A percentile compares a stretch with the other conserved stretches of the same genome.
Conservation (phyloP, 92 coral and sea anemone genomes). For the Siderastrea radians region DNA sequence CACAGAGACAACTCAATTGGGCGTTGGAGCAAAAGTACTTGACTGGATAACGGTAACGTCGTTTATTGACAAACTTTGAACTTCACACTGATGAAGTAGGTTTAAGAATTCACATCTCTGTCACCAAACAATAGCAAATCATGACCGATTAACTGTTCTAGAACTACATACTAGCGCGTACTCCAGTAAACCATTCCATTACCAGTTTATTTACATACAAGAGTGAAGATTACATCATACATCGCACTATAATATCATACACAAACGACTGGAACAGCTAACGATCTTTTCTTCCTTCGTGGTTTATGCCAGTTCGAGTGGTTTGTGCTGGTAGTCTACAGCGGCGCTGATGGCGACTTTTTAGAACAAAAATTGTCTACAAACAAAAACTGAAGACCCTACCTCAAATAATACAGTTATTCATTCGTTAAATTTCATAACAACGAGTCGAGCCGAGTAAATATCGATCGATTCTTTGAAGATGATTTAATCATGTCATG, state of each 20-base stretch:
- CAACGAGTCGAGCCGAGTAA: slow-evolving; percentile 54
- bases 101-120: slow-evolving; percentile 49
- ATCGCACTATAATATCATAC: slow-evolving; percentile 84
- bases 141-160: slow-evolving; percentile 22
- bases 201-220: slow-evolving; percentile 96
- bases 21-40: slow-evolving; percentile 11
- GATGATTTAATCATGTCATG: slow-evolving; percentile 64
- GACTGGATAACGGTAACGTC: slow-evolving; percentile 41
- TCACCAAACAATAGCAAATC: slow-evolving; percentile 50
- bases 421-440: slow-evolving; percentile 36
- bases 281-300: slow-evolving; percentile 21
- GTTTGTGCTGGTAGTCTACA: slow-evolving; percentile 33
- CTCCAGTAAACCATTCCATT: slow-evolving; percentile 65
- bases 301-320: slow-evolving; percentile 40
- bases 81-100: slow-evolving; percentile 49
- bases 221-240: slow-evolving; percentile 84
- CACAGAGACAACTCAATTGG: slow-evolving; percentile 8
- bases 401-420: slow-evolving; percentile 38
- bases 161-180: slow-evolving; percentile 46
- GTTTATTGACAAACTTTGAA: slow-evolving; percentile 61
- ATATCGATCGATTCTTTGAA: slow-evolving; percentile 53
- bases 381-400: slow-evolving; percentile 42
- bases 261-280: slow-evolving; percentile 57
- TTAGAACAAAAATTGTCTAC: slow-evolving; percentile 50
- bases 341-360: slow-evolving; percentile 25